Percentiles rank a stretch among this genome's conserved stretches.
Evolutionary conservation across 2,888 invertebrate genomes (phyloP).

Genomic region (Epistrophe grossulariae): DNA sequence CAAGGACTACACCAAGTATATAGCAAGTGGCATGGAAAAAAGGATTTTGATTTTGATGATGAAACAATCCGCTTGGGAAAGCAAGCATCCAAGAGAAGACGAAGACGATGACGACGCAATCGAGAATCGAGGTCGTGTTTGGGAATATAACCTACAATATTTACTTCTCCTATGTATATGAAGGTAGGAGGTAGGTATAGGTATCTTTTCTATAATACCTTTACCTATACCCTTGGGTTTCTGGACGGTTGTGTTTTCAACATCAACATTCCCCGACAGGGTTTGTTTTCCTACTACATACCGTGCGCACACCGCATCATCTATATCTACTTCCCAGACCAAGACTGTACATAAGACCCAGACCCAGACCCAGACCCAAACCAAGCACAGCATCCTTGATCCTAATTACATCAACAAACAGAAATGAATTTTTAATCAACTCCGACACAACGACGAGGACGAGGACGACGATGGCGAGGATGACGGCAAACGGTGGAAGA

Average conservation of each 20-base stretch:
- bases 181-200: too few relatives aligned
- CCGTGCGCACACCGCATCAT: background rate
- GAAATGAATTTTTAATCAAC: conserved; percentile 79
- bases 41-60: conserved; percentile 63
- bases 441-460: conserved; percentile 58
- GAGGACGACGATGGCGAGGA: conserved; percentile 27
- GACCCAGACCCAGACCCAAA: conserved; percentile 1
- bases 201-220: background rate
- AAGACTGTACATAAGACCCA: background rate
- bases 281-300: conserved; percentile 12
- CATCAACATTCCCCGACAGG: conserved; percentile 40
- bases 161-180: conserved; percentile 20
- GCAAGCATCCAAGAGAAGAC: background rate
- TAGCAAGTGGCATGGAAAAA: conserved; percentile 31
- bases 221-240: background rate
- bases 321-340: conserved; percentile 5
- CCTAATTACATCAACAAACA: conserved; percentile 78
- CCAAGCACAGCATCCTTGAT: conserved; percentile 41
- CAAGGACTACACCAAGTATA: background rate
- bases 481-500: conserved; percentile 20
- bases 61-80: conserved; percentile 58
- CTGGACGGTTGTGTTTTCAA: conserved; percentile 37
- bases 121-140: conserved; percentile 62
- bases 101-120: conserved; percentile 5
- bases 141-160: conserved; percentile 66